A percentile compares a stretch with the other conserved stretches of the same genome.
These are phyloP conservation scores for Oreochromis spilurus DNA, from an alignment of 2,113 vertebrate genomes.

Conservation along the genomic window DNA sequence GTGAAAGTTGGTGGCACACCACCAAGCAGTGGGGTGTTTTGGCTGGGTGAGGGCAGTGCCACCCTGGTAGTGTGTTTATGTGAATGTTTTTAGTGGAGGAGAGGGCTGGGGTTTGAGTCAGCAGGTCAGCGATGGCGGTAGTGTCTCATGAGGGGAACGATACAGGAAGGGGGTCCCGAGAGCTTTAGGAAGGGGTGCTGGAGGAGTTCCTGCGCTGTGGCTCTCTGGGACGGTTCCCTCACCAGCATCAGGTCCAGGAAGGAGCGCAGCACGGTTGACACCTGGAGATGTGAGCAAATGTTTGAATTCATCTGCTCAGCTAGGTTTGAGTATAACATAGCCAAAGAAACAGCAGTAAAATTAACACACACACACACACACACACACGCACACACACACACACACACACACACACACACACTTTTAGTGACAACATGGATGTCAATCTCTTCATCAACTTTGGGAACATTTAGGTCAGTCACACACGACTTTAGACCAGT, in stretches of 20 bases:
- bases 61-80: conserved; percentile 38
- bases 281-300: conserved; percentile 62
- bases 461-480: background rate
- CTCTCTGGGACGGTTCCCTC: conserved; percentile 91
- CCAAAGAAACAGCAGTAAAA: background rate
- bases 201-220: conserved; percentile 89
- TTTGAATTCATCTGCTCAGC: background rate
- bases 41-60: conserved; percentile 48
- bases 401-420: background rate
- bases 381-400: background rate
- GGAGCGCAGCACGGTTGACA: conserved; percentile 86
- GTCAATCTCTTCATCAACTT: background rate
- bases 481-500: background rate
- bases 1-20: conserved; percentile 51
- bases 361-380: background rate
- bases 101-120: background rate
- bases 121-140: conserved; percentile 86
- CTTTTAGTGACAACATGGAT: background rate
- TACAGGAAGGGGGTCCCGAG: conserved; percentile 91
- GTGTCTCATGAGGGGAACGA: conserved; percentile 97
- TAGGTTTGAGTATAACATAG: background rate
- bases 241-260: conserved; percentile 97
- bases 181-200: conserved; percentile 92
- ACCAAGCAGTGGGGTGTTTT: conserved; percentile 38
- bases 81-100: conserved; percentile 13